Conservation (phyloP, 1,140 invertebrate genomes). For the Eumaeus atala region DNA sequence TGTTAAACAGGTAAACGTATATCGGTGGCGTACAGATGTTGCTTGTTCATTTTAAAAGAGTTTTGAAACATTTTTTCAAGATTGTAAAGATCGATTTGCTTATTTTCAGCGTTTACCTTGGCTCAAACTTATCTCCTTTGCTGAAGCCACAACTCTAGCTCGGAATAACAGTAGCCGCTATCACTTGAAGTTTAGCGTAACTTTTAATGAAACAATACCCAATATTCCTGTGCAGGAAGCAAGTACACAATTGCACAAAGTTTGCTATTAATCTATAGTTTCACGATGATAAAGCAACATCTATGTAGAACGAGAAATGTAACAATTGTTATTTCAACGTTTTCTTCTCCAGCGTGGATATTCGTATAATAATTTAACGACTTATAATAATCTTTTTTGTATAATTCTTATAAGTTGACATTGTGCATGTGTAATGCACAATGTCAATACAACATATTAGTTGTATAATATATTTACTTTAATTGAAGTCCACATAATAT, state of each 20-base stretch:
- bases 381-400: too few relatives aligned
- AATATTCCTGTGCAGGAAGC: background rate
- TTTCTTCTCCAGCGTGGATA: too few relatives aligned
- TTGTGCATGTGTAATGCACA: too few relatives aligned
- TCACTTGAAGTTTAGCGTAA: background rate
- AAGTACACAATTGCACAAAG: background rate
- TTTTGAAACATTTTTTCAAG: slow-evolving; percentile 1
- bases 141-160: background rate
- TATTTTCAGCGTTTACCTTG: too few relatives aligned
- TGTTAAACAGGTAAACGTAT: slow-evolving; percentile 2
- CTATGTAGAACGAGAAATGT: too few relatives aligned
- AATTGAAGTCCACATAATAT: too few relatives aligned
- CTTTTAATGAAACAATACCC: slow-evolving; percentile 9
- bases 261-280: slow-evolving; percentile 7
- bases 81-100: background rate
- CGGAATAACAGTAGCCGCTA: background rate
- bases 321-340: too few relatives aligned
- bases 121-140: background rate
- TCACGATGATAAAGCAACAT: background rate
- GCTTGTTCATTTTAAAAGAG: background rate
- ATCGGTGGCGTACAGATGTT: slow-evolving; percentile 6
- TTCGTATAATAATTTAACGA: too few relatives aligned
- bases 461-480: too few relatives aligned
- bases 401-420: too few relatives aligned
- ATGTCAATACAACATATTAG: too few relatives aligned